Evolutionary conservation across 1,140 invertebrate species (phyloP).

Genomic region (Arctopsyche grandis): DNA sequence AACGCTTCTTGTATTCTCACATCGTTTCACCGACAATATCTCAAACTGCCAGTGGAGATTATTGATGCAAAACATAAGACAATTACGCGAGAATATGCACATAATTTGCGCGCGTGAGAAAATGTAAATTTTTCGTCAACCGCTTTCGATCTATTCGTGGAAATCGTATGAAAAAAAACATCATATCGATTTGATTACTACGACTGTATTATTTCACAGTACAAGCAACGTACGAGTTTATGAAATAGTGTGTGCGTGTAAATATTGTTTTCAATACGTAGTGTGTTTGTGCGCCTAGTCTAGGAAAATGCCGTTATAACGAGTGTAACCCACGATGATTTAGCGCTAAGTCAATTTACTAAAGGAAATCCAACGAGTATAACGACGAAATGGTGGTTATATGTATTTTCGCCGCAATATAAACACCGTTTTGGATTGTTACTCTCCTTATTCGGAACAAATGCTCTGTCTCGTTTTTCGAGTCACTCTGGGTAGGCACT

Average conservation of each 20-base stretch:
- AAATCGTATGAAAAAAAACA: neutral
- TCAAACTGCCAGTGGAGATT: neutral
- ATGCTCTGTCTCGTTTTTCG: neutral
- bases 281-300: neutral
- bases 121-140: neutral
- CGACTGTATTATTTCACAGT: too few relatives aligned
- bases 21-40: neutral
- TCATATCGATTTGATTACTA: neutral
- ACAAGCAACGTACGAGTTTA: neutral
- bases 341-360: conserved; percentile 28
- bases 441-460: too few relatives aligned
- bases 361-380: conserved; percentile 16
- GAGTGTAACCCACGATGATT: conserved; percentile 24
- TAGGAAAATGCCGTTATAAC: conserved; percentile 24
- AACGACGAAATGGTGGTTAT: conserved; percentile 14
- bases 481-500: neutral
- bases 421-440: conserved; percentile 3
- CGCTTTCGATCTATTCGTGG: neutral
- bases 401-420: neutral
- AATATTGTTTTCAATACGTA: neutral
- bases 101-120: neutral
- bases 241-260: neutral
- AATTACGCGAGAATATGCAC: neutral
- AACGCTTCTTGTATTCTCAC: neutral
- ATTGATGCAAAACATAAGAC: neutral